phyloP scores from a whole-genome alignment of 2,888 invertebrate species.

The Lochmaea capreae region DNA sequence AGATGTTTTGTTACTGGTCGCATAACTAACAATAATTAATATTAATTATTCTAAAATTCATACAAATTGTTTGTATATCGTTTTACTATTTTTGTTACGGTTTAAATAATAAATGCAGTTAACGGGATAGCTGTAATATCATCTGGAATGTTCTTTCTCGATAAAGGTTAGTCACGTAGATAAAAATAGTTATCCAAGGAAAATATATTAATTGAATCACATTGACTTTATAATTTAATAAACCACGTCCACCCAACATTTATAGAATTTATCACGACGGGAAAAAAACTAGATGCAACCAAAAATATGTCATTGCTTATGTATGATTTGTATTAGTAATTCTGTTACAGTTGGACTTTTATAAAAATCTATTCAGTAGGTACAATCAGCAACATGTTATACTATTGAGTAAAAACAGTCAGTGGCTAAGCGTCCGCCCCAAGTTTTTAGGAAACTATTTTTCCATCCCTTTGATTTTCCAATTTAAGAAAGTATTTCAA shows the following conservation, averaged over 20 bases:
- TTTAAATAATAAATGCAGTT: not conserved
- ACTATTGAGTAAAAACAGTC: too few species aligned
- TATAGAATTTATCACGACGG: not conserved
- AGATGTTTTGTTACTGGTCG: too few species aligned
- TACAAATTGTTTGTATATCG: not conserved
- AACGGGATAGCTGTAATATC: not conserved
- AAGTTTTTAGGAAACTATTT: too few species aligned
- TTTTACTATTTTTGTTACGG: not conserved
- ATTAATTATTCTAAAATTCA: not conserved
- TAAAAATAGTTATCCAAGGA: not conserved
- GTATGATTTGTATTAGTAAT: not conserved
- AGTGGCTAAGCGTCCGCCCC: too few species aligned
- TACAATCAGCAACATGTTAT: not conserved
- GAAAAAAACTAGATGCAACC: not conserved
- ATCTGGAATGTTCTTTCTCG: constrained; percentile 1
- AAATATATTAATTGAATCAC: not conserved
- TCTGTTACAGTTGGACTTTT: not conserved
- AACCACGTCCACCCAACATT: not conserved
- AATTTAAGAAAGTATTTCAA: too few species aligned
- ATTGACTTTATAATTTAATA: constrained; percentile 4
- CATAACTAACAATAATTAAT: too few species aligned
- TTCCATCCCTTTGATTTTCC: too few species aligned
- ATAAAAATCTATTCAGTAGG: not conserved
- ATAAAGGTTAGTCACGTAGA: constrained; percentile 1
- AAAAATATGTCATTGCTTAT: not conserved